These are phyloP conservation scores for Rallus limicola DNA, from an alignment of 2,113 vertebrate species.

Conservation along the genomic window DNA sequence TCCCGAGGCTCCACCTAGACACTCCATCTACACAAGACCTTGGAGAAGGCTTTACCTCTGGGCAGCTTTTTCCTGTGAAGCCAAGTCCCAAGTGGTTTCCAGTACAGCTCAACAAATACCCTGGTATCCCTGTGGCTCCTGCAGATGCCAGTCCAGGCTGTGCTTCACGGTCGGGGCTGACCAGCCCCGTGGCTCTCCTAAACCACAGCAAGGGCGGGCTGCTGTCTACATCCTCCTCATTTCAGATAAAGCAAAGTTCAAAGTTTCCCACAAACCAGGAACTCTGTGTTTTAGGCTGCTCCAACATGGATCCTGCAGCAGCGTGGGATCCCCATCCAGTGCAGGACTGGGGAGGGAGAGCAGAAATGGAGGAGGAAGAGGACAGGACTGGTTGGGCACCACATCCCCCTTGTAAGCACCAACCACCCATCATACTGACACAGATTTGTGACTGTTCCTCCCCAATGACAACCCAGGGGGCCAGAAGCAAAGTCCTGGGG, in stretches of 20 bases:
- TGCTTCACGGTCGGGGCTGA: background rate
- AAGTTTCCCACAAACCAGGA: background rate
- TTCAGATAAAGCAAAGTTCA: background rate
- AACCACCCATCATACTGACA: background rate
- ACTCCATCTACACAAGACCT: background rate
- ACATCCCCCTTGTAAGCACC: background rate
- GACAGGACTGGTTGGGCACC: background rate
- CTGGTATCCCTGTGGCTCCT: background rate
- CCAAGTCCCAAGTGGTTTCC: background rate
- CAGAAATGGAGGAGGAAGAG: background rate
- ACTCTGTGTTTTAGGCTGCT: background rate
- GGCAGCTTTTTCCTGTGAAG: background rate
- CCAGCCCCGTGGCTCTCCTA: background rate
- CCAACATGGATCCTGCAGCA: background rate
- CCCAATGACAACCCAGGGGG: background rate
- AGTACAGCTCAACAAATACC: background rate
- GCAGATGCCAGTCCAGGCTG: background rate
- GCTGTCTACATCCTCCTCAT: background rate
- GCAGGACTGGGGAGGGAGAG: background rate
- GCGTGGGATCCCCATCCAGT: rapidly evolving
- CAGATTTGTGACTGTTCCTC: background rate
- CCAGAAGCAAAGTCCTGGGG: background rate
- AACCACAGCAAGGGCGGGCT: background rate
- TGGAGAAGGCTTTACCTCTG: background rate
- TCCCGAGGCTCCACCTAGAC: background rate